A percentile compares a stretch with the other conserved stretches of the same genome.
Conservation (phyloP, 2,113 vertebrate genomes). For the Nannobrachium achirus region DNA sequence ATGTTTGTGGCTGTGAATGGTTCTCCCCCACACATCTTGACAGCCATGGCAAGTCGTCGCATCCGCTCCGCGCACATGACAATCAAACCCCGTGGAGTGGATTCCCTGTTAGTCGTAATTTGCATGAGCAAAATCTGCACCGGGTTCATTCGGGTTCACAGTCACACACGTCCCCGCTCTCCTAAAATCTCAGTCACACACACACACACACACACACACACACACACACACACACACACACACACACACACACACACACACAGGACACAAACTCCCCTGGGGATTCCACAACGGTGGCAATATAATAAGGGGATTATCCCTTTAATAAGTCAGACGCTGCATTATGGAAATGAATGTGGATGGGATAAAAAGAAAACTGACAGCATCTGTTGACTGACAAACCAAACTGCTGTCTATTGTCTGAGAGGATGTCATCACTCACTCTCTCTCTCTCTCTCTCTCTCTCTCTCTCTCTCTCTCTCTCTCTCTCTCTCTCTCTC, state of each 20-base stretch:
- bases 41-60: conserved; percentile 71
- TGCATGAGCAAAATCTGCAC: conserved; percentile 59
- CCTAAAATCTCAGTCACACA: not conserved
- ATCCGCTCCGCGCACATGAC: conserved; percentile 62
- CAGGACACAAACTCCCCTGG: no score
- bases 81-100: conserved; percentile 63
- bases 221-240: no score
- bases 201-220: no score
- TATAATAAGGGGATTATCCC: conserved; percentile 72
- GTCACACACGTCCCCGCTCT: conserved; percentile 46
- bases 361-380: conserved; percentile 39
- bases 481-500: conserved; percentile 21
- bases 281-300: conserved; percentile 35
- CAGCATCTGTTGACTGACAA: conserved; percentile 63
- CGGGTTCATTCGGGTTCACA: conserved; percentile 52
- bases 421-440: conserved; percentile 22
- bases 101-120: conserved; percentile 76
- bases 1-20: no score
- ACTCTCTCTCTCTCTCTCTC: conserved; percentile 34
- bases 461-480: not conserved
- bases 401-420: conserved; percentile 43
- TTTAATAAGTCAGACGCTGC: conserved; percentile 69
- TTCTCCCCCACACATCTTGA: conserved; percentile 51
- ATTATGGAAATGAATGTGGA: conserved; percentile 71
- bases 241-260: no score